Base-by-base conservation (phyloP, 2,113 vertebrate genomes). In the Gallinago undulata region DNA sequence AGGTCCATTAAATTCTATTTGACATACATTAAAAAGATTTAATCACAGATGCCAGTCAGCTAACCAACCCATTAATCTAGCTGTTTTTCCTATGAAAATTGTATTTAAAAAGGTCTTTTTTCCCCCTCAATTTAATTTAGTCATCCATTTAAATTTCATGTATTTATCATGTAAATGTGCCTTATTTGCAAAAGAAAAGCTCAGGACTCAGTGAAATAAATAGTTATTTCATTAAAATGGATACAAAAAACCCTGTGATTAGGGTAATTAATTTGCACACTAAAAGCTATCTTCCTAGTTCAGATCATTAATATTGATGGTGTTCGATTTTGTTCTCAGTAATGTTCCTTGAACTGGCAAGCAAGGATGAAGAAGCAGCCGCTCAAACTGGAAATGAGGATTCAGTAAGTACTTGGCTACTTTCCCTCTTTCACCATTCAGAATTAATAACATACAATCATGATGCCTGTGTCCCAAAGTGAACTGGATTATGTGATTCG, bases 301-400 rank as follows among this genome's bases (percentile, higher is more conserved):
- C 97, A 98, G 97, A 98, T 98, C 98, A 98, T 98, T 98, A 98
- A 98, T 98, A 98, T 98, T 98, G 98, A 98, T 98, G 97, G 94
- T 90, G 96, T 98, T 98, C 97, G 95, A 98, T 98, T 98, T 98
- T 98, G 97, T 98, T 97, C 97, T 97, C 97, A 85, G 97, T 90
- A 98, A 98, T 94, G 96, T 98, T 98, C 97, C 97, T 98, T 98
- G 97, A 98, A 96, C 91, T 95, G 94, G 96, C 97, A 97, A 94
- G 93, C 45, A 63, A 89, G 89, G 74, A 90, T 96, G 94, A 97
- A 96, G 97, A 86, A 96, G 81, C 95, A 95, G 84, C n/a, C 57
- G 27, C 60, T 93, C 67, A 70, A 64, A 87, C 74, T 74, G 31
- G 93, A 96, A 96, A 84, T 27, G 69, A 97, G 85, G 96, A 80